These are phyloP conservation scores for Laticauda laticaudata DNA, from an alignment of 2,113 vertebrate genomes.

Conservation along the genomic window DNA sequence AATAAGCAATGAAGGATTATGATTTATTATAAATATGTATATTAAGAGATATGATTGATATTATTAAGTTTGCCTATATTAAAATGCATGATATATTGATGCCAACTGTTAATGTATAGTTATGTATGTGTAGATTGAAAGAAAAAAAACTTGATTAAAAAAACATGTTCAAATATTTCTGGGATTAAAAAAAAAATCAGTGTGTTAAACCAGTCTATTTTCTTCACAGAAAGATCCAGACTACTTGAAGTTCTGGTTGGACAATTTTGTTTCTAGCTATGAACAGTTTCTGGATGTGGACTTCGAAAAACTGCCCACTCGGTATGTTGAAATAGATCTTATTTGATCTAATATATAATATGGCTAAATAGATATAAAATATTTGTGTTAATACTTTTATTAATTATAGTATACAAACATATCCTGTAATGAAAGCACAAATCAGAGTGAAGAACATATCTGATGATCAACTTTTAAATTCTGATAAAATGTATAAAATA, in stretches of 20 bases:
- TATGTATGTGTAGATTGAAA: too few relatives aligned
- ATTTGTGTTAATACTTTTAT: neutral
- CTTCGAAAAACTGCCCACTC: constrained; percentile 92
- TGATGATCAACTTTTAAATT: neutral
- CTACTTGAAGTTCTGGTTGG: constrained; percentile 96
- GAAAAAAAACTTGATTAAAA: too few relatives aligned
- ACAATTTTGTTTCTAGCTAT: constrained; percentile 93
- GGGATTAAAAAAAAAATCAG: neutral
- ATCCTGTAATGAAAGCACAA: neutral
- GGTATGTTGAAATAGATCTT: constrained; percentile 73
- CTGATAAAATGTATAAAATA: neutral
- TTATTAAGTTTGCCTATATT: too few relatives aligned
- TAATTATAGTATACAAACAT: neutral
- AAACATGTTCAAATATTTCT: constrained; percentile 7
- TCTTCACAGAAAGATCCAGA: constrained; percentile 90
- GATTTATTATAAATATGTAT: too few relatives aligned
- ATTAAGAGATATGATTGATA: too few relatives aligned
- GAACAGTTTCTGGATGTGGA: constrained; percentile 95
- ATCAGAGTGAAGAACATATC: neutral
- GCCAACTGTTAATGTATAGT: too few relatives aligned
- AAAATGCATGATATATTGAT: too few relatives aligned
- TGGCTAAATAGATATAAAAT: neutral
- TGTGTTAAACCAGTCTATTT: neutral
- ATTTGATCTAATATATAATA: neutral
- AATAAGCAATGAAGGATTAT: too few relatives aligned